Evolutionary conservation across 2,888 invertebrate genomes (phyloP), one percentile per base, ranked within the genome.

Genomic region (Dryocosmus kuriphilus): DNA sequence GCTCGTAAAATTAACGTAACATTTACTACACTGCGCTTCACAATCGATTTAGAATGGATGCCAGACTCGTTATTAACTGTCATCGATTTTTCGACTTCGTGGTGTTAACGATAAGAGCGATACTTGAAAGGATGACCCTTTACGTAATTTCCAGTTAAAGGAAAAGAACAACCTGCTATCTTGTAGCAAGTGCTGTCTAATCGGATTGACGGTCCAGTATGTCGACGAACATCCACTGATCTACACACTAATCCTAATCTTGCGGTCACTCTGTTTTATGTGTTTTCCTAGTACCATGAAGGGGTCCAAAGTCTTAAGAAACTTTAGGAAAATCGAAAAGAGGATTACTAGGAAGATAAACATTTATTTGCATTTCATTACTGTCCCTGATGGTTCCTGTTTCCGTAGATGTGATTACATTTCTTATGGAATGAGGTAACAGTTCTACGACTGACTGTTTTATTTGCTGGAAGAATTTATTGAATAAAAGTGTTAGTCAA

Each of bases 151-250:
- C 77, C 55, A 73, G 75, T 77, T 77, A 57, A 27, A 67, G 71
- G 75, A 78, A 76, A 79, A 79, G 78, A 76, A 75, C 67, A 80
- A 78, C 76, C 38, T 75, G 38, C 38, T 79, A 38, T 62, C 38
- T 76, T 75, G 76, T 74, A 76, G 78, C 73, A 46, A 73, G 60
- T 77, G 83, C 81, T 81, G 83, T 86, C 83, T 85, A 85, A 86
- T 84, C 83, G 78, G 77, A 62, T 81, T 76, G 81, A 80, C 74
- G 77, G 75, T 51, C 55, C 78, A 82, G 80, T 80, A 82, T 79
- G 76, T 79, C 78, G 75, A 79, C 63, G 79, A 80, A 78, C 55
- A 63, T 55, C 35, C 57, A 38, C 77, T 77, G 57, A 71, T 60
- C 32, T 61, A 46, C 76, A 65, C 74, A 79, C 76, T 76, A 78